Base-by-base conservation (phyloP, 1,140 invertebrate genomes). In the Pseudoatta argentina region DNA sequence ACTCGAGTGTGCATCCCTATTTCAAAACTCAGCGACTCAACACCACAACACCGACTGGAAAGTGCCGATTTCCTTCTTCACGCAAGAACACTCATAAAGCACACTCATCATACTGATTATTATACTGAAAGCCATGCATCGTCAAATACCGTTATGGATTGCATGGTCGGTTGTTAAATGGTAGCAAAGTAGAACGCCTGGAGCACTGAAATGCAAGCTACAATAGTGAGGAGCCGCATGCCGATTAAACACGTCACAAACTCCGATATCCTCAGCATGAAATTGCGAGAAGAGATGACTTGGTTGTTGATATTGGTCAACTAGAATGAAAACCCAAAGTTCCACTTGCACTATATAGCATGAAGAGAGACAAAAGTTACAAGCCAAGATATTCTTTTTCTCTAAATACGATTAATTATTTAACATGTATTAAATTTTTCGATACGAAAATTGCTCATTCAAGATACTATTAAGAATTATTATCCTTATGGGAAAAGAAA, bases 121-220 rank as follows among this genome's bases (percentile, higher is more conserved):
- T 51, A 78, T 87, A 78, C 21, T 30, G 48, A 85, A 78, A 63
- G 55, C 55, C 34, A 64, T 75, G 57, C 55, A 83, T 83, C 55
- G 51, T 55, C 71, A 64, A 78, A 66, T 73, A 59, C 4, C 64
- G 14, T 73, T 44, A 48, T 18, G 6, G 10, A 67, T 78, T 55
- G 14, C 53, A 61, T 39, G 67, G 24, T 73, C 67, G 24, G 61
- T 61, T 53, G 79, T 12, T 24, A 82, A 82, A 67, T 73, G 55
- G 67, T 24, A 24, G 34, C 27, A 82, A 82, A 73, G 24, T 82
- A 61, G 79, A 73, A 73, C 53, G 34, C 53, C 34, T 18, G 48
- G 0, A 27, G 14, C 14, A 5, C 2, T n/a, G 63, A 79, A 79
- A 79, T 34, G 24, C n/a, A 39, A 27, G 14, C 51, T n/a, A 48